Evolutionary conservation across 2,888 invertebrate species (phyloP), one percentile per base, ranked within the genome.

Genomic region (Entomobrya multifasciata): DNA sequence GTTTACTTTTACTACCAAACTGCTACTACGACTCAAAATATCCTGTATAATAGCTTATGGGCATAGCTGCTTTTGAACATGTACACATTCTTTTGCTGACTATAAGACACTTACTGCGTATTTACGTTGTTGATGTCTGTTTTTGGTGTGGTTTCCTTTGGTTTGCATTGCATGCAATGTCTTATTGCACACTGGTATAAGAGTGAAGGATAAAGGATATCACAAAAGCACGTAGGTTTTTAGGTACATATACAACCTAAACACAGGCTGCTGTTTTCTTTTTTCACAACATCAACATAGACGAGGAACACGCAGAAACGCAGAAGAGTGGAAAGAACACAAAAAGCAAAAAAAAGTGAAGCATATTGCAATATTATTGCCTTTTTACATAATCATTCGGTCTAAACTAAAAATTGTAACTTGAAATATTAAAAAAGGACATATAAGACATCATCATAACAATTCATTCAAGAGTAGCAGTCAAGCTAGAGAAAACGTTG

Each of bases 1-100:
- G 65, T 65, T 30, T 36, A 65, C 65, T 65, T 65, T 65, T 65
- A 36, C 65, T 65, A 65, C 15, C 41, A 41, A 11, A 11, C 41
- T 8, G 41, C 5, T 41, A 41, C 41, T 41, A 41, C 6, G 13
- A 15, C n/a, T 47, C 47, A 47, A n/a, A n/a, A n/a, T n/a, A n/a
- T n/a, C n/a, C n/a, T n/a, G n/a, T n/a, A n/a, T n/a, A n/a, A n/a
- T n/a, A n/a, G n/a, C n/a, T n/a, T n/a, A n/a, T n/a, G n/a, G n/a
- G n/a, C n/a, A n/a, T n/a, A n/a, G n/a, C n/a, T n/a, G n/a, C n/a
- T n/a, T n/a, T n/a, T n/a, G n/a, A n/a, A n/a, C n/a, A n/a, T n/a
- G n/a, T n/a, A 10, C 47, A 47, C 11, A 47, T n/a, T 6, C n/a
- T 10, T 47, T 47, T 47, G 1, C n/a, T 15, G 41, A 41, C 5